These are phyloP conservation scores for Troides aeacus DNA, from an alignment of 2,888 invertebrate genomes.

Conservation along the genomic window DNA sequence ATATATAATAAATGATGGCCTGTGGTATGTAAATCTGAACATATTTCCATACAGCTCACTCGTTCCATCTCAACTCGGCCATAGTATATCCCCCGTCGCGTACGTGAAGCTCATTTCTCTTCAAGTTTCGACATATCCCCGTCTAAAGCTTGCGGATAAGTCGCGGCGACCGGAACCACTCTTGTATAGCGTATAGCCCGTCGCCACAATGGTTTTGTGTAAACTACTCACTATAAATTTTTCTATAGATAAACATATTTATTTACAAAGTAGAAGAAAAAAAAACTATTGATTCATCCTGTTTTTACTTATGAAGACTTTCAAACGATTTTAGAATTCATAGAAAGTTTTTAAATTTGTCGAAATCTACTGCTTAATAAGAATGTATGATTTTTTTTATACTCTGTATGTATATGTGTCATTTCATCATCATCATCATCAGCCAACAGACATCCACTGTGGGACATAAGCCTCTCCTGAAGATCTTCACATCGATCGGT, in stretches of 20 bases:
- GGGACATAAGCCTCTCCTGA: too few species aligned
- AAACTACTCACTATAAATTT: not conserved
- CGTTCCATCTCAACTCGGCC: not conserved
- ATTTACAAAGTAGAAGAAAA: not conserved
- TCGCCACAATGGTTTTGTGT: conserved; percentile 10
- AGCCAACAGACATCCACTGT: too few species aligned
- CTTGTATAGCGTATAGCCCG: not conserved
- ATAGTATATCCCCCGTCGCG: not conserved
- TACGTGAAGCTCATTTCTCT: conserved; percentile 15
- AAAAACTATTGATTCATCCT: not conserved
- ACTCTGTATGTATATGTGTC: too few species aligned
- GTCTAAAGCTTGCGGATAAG: conserved; percentile 26
- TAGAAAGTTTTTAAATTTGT: too few species aligned
- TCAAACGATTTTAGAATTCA: too few species aligned
- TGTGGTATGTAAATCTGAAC: not conserved
- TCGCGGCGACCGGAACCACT: conserved; percentile 16
- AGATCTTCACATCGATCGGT: too few species aligned
- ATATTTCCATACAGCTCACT: not conserved
- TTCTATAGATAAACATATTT: not conserved
- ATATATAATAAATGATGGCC: not conserved
- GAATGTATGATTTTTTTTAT: too few species aligned
- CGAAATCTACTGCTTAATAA: too few species aligned
- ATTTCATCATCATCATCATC: too few species aligned
- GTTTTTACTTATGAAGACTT: not conserved
- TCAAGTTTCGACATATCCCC: conserved; percentile 20